A percentile compares a stretch with the other conserved stretches of the same genome.
Conservation (phyloP, 2,888 invertebrate species). For the Drosophila ustulata region DNA sequence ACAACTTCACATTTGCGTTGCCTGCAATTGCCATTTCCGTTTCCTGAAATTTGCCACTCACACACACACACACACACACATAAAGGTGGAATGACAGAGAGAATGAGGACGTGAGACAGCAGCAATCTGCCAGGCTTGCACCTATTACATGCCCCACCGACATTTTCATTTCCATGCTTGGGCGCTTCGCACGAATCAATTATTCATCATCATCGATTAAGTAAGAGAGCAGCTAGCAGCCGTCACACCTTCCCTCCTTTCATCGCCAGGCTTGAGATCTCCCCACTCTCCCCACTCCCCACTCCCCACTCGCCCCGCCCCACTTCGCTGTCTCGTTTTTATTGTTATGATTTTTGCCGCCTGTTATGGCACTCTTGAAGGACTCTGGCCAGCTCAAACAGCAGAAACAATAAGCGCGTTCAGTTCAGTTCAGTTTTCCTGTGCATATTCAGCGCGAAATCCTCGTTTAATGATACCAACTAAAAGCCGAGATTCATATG, state of each 20-base stretch:
- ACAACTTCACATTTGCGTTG: conserved; percentile 78
- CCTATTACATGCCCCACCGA: conserved; percentile 49
- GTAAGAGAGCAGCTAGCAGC: conserved; percentile 56
- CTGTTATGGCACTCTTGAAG: conserved; percentile 71
- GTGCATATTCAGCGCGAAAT: conserved; percentile 53
- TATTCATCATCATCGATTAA: conserved; percentile 79
- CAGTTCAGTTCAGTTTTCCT: conserved; percentile 23
- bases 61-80: conserved; percentile 13
- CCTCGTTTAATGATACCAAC: conserved; percentile 65
- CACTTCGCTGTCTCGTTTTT: conserved; percentile 56
- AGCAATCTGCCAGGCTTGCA: conserved; percentile 44
- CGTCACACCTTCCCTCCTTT: conserved; percentile 1
- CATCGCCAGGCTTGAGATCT: background rate
- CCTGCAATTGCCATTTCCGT: conserved; percentile 76
- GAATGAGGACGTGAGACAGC: conserved; percentile 14
- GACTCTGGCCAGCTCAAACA: conserved; percentile 58
- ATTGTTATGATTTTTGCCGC: conserved; percentile 80
- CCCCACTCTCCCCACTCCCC: background rate
- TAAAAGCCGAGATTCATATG: conserved; percentile 65
- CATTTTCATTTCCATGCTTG: conserved; percentile 80
- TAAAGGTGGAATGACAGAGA: conserved; percentile 1
- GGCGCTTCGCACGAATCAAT: conserved; percentile 79
- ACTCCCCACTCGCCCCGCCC: background rate
- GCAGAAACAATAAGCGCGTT: conserved; percentile 43
- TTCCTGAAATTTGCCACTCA: conserved; percentile 78